phyloP scores from a whole-genome alignment of 2,888 invertebrate genomes.

The Folsomia manolachei region DNA sequence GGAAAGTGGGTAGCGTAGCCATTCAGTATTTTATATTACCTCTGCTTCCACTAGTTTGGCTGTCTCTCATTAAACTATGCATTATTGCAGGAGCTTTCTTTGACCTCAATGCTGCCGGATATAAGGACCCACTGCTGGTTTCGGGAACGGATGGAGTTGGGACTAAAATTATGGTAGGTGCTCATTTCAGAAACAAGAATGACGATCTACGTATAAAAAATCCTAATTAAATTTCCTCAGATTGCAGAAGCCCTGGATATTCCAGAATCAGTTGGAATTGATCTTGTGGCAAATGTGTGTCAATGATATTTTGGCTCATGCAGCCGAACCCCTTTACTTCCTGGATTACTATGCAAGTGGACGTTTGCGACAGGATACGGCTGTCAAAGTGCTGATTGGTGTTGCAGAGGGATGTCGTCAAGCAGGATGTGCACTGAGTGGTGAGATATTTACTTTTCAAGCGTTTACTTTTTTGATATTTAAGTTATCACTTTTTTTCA shows the following conservation, averaged over 20 bases:
- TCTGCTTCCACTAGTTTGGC: too few relatives aligned
- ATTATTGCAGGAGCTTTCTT: too few relatives aligned
- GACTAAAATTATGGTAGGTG: slow-evolving; percentile 83
- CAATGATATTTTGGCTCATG: slow-evolving; percentile 92
- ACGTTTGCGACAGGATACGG: slow-evolving; percentile 68
- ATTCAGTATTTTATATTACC: too few relatives aligned
- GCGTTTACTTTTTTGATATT: neutral
- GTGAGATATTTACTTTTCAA: slow-evolving; percentile 60
- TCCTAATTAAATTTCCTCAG: slow-evolving; percentile 56
- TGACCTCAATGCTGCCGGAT: slow-evolving; percentile 72
- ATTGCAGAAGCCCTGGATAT: slow-evolving; percentile 75
- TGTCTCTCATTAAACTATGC: too few relatives aligned
- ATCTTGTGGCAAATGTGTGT: slow-evolving; percentile 98
- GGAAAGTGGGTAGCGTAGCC: too few relatives aligned
- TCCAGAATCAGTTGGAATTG: slow-evolving; percentile 84
- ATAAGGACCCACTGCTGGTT: slow-evolving; percentile 80
- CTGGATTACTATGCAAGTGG: slow-evolving; percentile 84
- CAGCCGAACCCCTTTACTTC: slow-evolving; percentile 93
- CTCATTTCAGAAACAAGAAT: neutral
- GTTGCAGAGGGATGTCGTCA: slow-evolving; percentile 81
- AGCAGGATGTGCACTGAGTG: slow-evolving; percentile 83
- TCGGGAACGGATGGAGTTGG: slow-evolving; percentile 96
- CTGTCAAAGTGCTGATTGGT: slow-evolving; percentile 76
- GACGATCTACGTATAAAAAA: neutral
- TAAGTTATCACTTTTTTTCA: too few relatives aligned